Evolutionary conservation across 1,140 invertebrate species (phyloP).

Genomic region (Elysia chlorotica): DNA sequence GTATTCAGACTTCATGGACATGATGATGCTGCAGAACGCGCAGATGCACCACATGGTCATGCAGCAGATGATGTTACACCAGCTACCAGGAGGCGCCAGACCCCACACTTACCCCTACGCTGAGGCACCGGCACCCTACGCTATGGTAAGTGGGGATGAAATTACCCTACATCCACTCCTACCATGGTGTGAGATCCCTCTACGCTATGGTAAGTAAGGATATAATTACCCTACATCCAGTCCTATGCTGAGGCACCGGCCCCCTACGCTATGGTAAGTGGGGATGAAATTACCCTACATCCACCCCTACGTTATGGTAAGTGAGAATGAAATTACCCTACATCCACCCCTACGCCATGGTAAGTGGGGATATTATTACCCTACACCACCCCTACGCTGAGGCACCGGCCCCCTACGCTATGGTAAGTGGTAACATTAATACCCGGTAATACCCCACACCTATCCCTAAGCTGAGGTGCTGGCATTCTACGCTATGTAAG

Average conservation of each 20-base stretch:
- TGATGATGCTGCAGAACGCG: conserved; percentile 59
- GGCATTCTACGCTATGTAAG: background rate
- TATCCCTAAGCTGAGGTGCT: background rate
- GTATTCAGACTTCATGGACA: conserved; percentile 58
- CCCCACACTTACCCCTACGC: conserved; percentile 8
- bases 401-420: conserved; percentile 3
- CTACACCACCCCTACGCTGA: background rate
- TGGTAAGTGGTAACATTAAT: background rate
- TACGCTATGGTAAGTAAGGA: background rate
- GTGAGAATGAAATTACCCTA: background rate
- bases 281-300: background rate
- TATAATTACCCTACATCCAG: background rate
- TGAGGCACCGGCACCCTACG: conserved; percentile 15
- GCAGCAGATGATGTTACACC: conserved; percentile 51
- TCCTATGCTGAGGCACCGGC: conserved; percentile 17
- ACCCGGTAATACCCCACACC: background rate
- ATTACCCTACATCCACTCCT: background rate
- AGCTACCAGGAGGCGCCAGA: conserved; percentile 14
- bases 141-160: conserved; percentile 8
- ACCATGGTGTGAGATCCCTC: too few species aligned
- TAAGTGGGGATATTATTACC: background rate
- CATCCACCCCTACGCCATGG: conserved; percentile 15
- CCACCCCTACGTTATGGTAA: background rate
- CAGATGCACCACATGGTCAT: conserved; percentile 58
- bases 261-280: conserved; percentile 12